Base-by-base conservation (phyloP, 2,797 vertebrate species). In the Cheirogaleus major region DNA sequence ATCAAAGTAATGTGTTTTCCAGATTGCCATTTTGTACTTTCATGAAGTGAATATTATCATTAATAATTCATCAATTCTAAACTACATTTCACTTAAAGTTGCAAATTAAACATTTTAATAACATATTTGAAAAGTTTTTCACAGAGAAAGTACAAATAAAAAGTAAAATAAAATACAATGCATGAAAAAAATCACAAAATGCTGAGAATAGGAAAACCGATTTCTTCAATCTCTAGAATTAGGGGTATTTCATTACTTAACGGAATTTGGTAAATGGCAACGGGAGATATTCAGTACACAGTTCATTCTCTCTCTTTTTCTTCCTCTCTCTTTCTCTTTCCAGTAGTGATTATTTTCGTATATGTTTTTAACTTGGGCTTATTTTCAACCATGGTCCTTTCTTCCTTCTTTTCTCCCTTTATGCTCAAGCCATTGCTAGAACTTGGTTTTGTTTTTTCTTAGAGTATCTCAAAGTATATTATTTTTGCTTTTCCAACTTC, bases 1-100 rank as follows among this genome's bases (percentile, higher is more conserved):
- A 48, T 67, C 75, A 55, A 89, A 67, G 22, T 67, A 80, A 93
- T 93, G 27, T 96, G 23, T 91, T 95, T 96, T 63, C 69, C 63
- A 91, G 85, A 23, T 61, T 38, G 12, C 20, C 18, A 7, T 63
- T 95, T 50, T 87, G 23, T 63, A 75, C n/a, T 91, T 95, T 82
- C 38, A 63, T 84, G 35, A 63, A 81, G 61, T 38, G 12, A 93
- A 48, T 89, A 61, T 69, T 35, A 61, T 79, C 78, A 79, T 35
- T 55, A 52, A 78, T 69, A 88, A 67, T 35, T 38, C 25, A 69
- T 79, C 79, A 75, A 25, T 93, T 95, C 63, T 83, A 83, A 89
- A 88, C 35, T 72, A 65, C 25, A 89, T 80, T 97, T 92, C 52
- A 72, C 15, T 48, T 72, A 15, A 70, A 89, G 14, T 89, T 93